Base-by-base conservation (phyloP, 2,888 invertebrate species). In the Pteria penguin region DNA sequence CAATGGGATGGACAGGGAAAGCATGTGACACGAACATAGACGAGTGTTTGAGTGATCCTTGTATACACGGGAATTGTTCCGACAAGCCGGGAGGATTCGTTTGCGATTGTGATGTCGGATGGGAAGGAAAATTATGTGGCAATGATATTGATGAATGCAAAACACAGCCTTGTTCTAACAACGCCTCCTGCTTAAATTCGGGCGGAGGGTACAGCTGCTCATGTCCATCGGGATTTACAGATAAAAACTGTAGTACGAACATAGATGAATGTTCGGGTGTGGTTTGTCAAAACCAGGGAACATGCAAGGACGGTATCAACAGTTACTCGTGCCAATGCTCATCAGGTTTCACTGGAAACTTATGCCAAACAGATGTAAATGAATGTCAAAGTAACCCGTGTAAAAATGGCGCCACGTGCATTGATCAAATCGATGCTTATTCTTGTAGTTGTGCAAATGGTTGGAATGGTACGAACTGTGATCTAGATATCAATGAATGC, bases 111-210 rank as follows among this genome's bases (percentile, higher is more conserved):
- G 31, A 57, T 11, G 11, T 8, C 18, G 71, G 71, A 22, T 71
- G 61, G 61, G 36, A 36, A 8, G 71, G 71, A 45, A 29, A 45
- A 2, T 31, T 4, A 18, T 71, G 71, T 27, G 36, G 54, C 2
- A 24, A 26, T 26, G 52, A 71, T 11, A 54, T 62, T 3, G 31
- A 71, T 54, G 71, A 71, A 31, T 71, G 71, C 32, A 31, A 27
- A 18, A 62, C 29, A 18, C 22, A 27, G 11, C 61, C 71, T 26
- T 70, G 70, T 27, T 22, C 27, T 22, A 62, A 54, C 18, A 62
- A 62, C 45, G 71, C 60, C 5, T 24, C 61, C 1, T 71, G 71
- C 60, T 11, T 22, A 22, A 60, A 71, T 52, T 4, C 22, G 1
- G 61, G 31, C 14, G 62, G 62, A 2, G 11, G 29, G n/a, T 71